Conservation (phyloP, 2,797 vertebrate species). For the Sebastes steindachneri region DNA sequence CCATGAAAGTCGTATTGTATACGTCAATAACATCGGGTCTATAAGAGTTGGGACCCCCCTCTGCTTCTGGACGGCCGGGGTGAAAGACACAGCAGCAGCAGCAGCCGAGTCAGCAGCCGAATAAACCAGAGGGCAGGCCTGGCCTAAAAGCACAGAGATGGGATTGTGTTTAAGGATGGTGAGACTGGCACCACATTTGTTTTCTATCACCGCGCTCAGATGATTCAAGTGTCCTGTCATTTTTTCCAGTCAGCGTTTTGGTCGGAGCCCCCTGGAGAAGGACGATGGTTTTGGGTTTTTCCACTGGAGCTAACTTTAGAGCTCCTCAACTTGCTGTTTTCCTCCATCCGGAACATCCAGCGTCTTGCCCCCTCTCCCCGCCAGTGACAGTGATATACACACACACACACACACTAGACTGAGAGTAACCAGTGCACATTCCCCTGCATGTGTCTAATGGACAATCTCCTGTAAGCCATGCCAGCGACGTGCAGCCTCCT, state of each 20-base stretch:
- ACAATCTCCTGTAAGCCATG: constrained; percentile 28
- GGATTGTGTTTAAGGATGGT: constrained; percentile 67
- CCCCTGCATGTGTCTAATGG: constrained; percentile 50
- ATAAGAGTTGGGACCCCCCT: constrained; percentile 56
- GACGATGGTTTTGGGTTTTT: constrained; percentile 73
- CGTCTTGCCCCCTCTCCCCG: constrained; percentile 31
- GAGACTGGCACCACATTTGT: constrained; percentile 73
- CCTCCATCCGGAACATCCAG: constrained; percentile 57
- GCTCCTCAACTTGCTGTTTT: constrained; percentile 54
- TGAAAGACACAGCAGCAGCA: constrained; percentile 56
- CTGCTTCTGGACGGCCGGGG: constrained; percentile 42
- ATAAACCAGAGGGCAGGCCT: constrained; percentile 43
- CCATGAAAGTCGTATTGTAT: constrained; percentile 80
- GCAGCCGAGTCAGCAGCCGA: constrained; percentile 37
- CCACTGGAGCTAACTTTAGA: constrained; percentile 78
- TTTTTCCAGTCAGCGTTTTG: constrained; percentile 79
- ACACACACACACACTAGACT: constrained; percentile 23
- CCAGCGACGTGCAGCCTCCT: constrained; percentile 44
- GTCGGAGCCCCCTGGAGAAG: constrained; percentile 70
- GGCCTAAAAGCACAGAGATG: constrained; percentile 60
- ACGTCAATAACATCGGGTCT: constrained; percentile 69
- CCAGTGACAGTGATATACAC: constrained; percentile 53
- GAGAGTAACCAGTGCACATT: constrained; percentile 59
- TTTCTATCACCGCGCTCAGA: constrained; percentile 75
- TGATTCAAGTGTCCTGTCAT: constrained; percentile 82